Conservation (phyloP, 2,797 vertebrate species). For the Poeciliopsis turneri region DNA sequence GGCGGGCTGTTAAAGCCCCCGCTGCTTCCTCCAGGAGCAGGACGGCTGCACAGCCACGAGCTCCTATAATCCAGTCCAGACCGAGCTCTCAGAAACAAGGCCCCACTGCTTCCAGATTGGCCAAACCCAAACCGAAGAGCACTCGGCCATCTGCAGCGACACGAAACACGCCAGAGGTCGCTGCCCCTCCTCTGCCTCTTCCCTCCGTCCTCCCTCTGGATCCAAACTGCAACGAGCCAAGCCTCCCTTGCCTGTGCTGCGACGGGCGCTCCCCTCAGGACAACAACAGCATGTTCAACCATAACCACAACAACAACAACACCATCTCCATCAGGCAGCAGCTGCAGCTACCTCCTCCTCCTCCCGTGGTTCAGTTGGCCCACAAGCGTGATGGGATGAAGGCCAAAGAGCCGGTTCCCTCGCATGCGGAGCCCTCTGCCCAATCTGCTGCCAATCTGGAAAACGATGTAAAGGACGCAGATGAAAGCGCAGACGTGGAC, state of each 20-base stretch:
- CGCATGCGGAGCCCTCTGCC: slow-evolving; percentile 43
- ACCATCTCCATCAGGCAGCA: slow-evolving; percentile 80
- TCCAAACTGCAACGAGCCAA: slow-evolving; percentile 93
- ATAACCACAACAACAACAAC: slow-evolving; percentile 85
- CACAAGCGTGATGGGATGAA: slow-evolving; percentile 64
- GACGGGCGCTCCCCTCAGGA: slow-evolving; percentile 83
- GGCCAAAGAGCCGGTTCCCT: slow-evolving; percentile 47
- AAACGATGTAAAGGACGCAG: slow-evolving; percentile 51
- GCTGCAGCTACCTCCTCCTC: slow-evolving; percentile 75
- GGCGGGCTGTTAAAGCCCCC: slow-evolving; percentile 57
- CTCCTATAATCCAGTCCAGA: slow-evolving; percentile 68
- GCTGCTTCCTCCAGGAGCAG: slow-evolving; percentile 68
- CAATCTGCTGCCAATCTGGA: slow-evolving; percentile 40
- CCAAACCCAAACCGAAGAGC: slow-evolving; percentile 76
- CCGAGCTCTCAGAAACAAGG: slow-evolving; percentile 67
- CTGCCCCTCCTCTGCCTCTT: slow-evolving; percentile 47
- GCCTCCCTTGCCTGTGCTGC: slow-evolving; percentile 90
- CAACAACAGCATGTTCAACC: slow-evolving; percentile 83
- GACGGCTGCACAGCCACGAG: slow-evolving; percentile 65
- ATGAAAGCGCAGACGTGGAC: slow-evolving; percentile 48
- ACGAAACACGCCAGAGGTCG: slow-evolving; percentile 31
- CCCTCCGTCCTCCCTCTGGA: slow-evolving; percentile 75
- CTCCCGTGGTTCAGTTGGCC: slow-evolving; percentile 61
- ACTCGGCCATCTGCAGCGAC: slow-evolving; percentile 49
- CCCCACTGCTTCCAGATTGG: slow-evolving; percentile 48